Base-by-base conservation (phyloP, 2,113 vertebrate genomes). In the Phaethornis superciliosus region DNA sequence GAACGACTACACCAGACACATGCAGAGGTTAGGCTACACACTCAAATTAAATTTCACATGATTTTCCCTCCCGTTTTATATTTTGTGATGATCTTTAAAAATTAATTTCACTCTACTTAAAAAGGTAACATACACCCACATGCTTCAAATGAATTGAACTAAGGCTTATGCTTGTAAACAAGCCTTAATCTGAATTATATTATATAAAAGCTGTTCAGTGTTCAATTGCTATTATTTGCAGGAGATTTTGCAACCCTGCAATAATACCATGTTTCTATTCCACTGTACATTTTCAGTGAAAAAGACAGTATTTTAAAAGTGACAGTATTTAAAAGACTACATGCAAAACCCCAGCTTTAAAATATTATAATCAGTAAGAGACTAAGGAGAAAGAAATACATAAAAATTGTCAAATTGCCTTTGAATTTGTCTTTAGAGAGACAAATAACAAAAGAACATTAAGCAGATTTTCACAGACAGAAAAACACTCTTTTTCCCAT, bases 181-280 rank as follows among this genome's bases (percentile, higher is more conserved):
- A 83, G 24, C 30, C 69, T 94, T 88, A 93, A 88, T 82, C 58
- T 89, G 91, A 95, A 94, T 80, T 83, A 86, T 46, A 84, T 67
- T 72, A 78, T 12, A 47, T 26, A 77, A 91, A 88, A 68, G 13
- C 19, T 86, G n/a, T 68, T 94, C 90, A 83, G 59, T 91, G 93
- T 88, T 86, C 75, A 93, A 75, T 83, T 78, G 23, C 19, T 78
- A 78, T 83, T 95, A 88, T 92, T 92, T 88, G 56, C 32, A 84
- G 15, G n/a, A 92, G 37, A 81, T 58, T 85, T 68, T 93, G 47
- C 33, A 77, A 56, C 20, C 85, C 81, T 71, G 79, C 30, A 91
- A 56, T 58, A 95, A 87, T 55, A 15, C 51, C 76, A 4, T n/a
- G 40, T 33, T 94, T 77, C 52, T 46, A 74, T 74, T 87, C 85